Percentiles rank a stretch among this genome's conserved stretches.
These are phyloP conservation scores for Hippocampus barbouri DNA, from an alignment of 2,113 vertebrate genomes.

Conservation along the genomic window DNA sequence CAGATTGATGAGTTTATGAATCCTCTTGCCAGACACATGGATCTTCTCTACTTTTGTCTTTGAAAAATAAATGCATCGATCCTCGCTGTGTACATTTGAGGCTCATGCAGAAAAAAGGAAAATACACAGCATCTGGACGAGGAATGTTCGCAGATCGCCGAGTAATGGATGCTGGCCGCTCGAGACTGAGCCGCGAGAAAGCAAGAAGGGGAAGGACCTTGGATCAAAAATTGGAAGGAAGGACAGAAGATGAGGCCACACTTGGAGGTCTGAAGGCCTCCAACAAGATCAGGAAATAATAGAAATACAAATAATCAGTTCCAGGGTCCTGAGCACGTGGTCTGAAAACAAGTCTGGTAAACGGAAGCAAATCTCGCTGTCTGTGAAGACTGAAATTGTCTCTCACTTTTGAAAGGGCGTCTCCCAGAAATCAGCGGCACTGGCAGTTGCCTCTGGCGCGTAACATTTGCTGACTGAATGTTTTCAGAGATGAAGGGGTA, in stretches of 20 bases:
- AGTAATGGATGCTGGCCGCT: slow-evolving; percentile 14
- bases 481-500: too few species aligned
- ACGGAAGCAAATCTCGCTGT: too few species aligned
- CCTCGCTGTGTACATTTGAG: slow-evolving; percentile 51
- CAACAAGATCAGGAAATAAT: background rate
- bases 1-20: background rate
- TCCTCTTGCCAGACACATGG: slow-evolving; percentile 35
- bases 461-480: too few species aligned
- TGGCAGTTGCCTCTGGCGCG: too few species aligned
- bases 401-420: too few species aligned
- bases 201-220: slow-evolving; percentile 9
- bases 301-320: background rate
- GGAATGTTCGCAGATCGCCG: slow-evolving; percentile 44
- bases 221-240: slow-evolving; percentile 4
- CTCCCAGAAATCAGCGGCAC: too few species aligned
- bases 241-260: background rate
- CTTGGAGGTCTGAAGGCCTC: background rate
- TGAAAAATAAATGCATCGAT: slow-evolving; percentile 48
- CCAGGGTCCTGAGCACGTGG: background rate
- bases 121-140: slow-evolving; percentile 69
- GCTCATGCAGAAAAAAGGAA: slow-evolving; percentile 67
- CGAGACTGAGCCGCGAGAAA: background rate
- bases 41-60: slow-evolving; percentile 48
- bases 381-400: too few species aligned
- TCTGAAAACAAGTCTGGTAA: too few species aligned